These are phyloP conservation scores for Raja brachyura DNA, from an alignment of 2,113 vertebrate species.

Conservation along the genomic window DNA sequence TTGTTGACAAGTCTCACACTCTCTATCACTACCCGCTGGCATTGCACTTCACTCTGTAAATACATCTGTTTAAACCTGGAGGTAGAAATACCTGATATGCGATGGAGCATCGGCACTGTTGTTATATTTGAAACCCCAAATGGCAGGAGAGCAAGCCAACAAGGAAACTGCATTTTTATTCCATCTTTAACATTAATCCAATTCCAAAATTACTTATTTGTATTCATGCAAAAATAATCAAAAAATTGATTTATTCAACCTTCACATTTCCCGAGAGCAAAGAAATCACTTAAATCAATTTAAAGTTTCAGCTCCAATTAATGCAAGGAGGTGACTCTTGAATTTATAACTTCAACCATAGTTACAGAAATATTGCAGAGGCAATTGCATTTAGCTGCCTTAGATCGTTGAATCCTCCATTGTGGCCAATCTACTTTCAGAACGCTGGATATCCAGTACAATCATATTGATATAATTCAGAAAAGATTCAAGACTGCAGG, in stretches of 20 bases:
- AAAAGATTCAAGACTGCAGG: background rate
- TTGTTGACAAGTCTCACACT: constrained; percentile 9
- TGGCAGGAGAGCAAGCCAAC: background rate
- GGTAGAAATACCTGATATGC: background rate
- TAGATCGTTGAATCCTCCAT: no score
- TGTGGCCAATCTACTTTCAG: background rate
- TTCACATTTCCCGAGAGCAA: background rate
- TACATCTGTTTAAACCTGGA: background rate
- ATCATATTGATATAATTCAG: background rate
- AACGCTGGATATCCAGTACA: background rate
- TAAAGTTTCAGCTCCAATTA: background rate
- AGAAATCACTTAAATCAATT: background rate
- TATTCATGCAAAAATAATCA: background rate
- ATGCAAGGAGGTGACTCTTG: background rate
- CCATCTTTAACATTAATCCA: background rate
- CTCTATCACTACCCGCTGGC: constrained; percentile 10
- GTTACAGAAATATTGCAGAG: background rate
- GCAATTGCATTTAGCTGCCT: background rate
- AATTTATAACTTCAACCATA: background rate
- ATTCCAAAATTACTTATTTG: background rate
- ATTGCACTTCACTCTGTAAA: background rate
- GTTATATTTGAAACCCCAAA: background rate
- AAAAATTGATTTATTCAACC: background rate
- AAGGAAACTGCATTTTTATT: background rate
- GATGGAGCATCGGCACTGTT: no score